Evolutionary conservation across 2,888 invertebrate species (phyloP), one percentile per base, ranked within the genome.

Genomic region (Machimus atricapillus): DNA sequence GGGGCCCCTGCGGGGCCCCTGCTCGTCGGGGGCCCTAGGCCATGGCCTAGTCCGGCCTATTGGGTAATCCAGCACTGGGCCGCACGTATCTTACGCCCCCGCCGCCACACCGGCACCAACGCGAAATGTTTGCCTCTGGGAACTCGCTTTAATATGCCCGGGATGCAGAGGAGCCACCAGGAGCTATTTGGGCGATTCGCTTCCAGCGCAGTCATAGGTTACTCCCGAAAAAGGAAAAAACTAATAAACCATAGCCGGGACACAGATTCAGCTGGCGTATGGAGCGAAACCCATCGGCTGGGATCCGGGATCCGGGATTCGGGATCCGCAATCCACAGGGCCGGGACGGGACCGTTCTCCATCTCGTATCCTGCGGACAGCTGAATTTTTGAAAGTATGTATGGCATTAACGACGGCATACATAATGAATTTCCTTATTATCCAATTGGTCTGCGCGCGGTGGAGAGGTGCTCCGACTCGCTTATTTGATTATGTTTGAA

Each of bases 401-500:
- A 23, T 66, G 23, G 27, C 19, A 52, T 79, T 79, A 79, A 79
- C 79, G 52, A 52, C 52, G 19, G 79, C 79, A 79, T 79, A 52
- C 79, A 79, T 79, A 79, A 79, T 79, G 79, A 79, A 79, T 79
- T 52, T 79, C 79, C 79, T 79, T 79, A 79, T 79, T 79, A 79
- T 79, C 79, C 79, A 79, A 79, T 79, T 52, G 23, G 12, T 43
- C 27, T 52, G 23, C 12, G 66, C 14, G 23, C 27, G 27, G 52
- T 14, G 3, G 23, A 27, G 66, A 66, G 66, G 19, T 66, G 27
- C 79, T 52, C 19, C 52, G 78, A 27, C 27, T 23, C 52, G 79
- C 52, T 79, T 52, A 79, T 79, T 79, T 79, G 79, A 79, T 79
- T 79, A 79, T 52, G 23, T 79, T 79, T 46, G 79, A 79, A 79